Evolutionary conservation across 2,113 vertebrate species (phyloP).

Genomic region (Lanius collurio): DNA sequence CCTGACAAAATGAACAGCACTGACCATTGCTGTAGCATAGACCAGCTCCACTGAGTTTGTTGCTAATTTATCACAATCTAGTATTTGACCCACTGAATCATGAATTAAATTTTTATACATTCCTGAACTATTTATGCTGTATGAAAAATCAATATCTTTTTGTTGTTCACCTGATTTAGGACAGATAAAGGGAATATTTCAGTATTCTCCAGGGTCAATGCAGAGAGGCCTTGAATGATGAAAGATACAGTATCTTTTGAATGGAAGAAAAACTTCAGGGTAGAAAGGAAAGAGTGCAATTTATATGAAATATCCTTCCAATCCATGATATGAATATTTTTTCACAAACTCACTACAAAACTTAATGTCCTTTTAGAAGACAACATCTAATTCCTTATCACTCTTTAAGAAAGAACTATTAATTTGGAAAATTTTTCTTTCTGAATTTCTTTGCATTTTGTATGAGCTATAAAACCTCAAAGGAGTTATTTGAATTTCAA

Average conservation of each 20-base stretch:
- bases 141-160: conserved; percentile 26
- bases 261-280: not conserved
- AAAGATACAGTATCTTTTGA: not conserved
- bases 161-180: conserved; percentile 24
- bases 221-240: not conserved
- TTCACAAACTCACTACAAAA: not conserved
- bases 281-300: not conserved
- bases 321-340: conserved; percentile 16
- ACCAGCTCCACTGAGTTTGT: not conserved
- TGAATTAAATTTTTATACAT: conserved; percentile 20
- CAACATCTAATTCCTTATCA: not conserved
- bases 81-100: not conserved
- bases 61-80: not conserved
- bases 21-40: not conserved
- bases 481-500: conserved; percentile 63
- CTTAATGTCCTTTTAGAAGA: not conserved
- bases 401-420: conserved; percentile 38
- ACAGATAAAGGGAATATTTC: conserved; percentile 2
- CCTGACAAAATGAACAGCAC: not conserved
- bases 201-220: not conserved
- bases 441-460: conserved; percentile 56
- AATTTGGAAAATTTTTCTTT: conserved; percentile 10
- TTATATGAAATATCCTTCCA: conserved; percentile 8
- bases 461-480: conserved; percentile 48
- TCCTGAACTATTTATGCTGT: not conserved